phyloP scores from a whole-genome alignment of 2,888 invertebrate species.

The Pycnomerus fuliginosus region DNA sequence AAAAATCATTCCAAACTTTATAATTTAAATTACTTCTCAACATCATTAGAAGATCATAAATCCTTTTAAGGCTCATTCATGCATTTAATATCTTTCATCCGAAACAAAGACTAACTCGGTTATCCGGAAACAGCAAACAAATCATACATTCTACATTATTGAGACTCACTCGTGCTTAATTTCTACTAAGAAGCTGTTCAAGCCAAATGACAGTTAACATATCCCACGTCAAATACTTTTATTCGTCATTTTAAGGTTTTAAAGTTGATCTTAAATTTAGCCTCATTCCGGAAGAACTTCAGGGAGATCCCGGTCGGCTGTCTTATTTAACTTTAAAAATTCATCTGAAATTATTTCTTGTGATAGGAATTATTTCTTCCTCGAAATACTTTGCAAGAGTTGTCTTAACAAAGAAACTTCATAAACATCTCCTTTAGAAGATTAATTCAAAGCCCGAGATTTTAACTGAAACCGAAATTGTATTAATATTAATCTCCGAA shows the following conservation, averaged over 20 bases:
- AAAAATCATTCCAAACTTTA: no score
- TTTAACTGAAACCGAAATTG: no score
- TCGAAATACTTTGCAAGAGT: slow-evolving; percentile 14
- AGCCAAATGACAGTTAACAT: no score
- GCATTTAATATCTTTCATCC: no score
- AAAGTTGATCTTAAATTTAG: slow-evolving; percentile 7
- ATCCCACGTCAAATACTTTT: slow-evolving; percentile 10
- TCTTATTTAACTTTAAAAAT: slow-evolving; percentile 26
- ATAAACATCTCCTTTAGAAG: slow-evolving; percentile 17
- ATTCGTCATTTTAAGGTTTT: slow-evolving; percentile 10
- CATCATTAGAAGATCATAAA: no score
- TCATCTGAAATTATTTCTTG: slow-evolving; percentile 19
- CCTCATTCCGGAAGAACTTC: slow-evolving; percentile 25
- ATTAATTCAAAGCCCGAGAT: slow-evolving; percentile 10
- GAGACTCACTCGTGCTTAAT: no score
- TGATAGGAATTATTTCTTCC: slow-evolving; percentile 17
- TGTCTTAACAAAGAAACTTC: slow-evolving; percentile 12
- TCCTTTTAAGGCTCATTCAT: no score
- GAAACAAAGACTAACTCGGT: no score
- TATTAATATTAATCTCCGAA: slow-evolving; percentile 4
- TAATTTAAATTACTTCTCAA: no score
- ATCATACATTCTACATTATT: no score
- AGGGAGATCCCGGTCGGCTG: slow-evolving; percentile 20
- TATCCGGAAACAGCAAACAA: no score
- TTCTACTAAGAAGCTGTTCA: no score